Conservation (phyloP, 2,797 vertebrate species). For the Steatocranus sp. region DNA sequence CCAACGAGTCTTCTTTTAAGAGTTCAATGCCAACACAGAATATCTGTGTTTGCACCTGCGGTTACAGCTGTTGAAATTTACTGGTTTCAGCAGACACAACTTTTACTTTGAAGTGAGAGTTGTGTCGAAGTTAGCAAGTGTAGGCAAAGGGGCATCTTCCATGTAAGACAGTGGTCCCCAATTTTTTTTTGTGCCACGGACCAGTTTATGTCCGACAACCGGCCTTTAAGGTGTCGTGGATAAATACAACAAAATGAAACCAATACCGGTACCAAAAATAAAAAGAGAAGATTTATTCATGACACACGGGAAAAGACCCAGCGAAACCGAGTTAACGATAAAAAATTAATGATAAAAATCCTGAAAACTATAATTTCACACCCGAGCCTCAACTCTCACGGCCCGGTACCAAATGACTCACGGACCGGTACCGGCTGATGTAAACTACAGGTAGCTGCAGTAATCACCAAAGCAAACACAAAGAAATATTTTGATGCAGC, state of each 20-base stretch:
- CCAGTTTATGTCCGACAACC: background rate
- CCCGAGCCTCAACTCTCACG: background rate
- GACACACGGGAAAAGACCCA: background rate
- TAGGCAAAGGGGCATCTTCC: background rate
- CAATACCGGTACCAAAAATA: fast-evolving
- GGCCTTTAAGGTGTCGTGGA: background rate
- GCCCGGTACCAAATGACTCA: fast-evolving
- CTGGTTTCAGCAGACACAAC: background rate
- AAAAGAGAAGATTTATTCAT: background rate
- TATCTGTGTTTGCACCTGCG: background rate
- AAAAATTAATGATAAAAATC: background rate
- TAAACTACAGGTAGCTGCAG: background rate
- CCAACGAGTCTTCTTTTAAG: background rate
- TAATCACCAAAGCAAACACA: background rate
- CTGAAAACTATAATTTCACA: background rate
- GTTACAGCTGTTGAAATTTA: background rate
- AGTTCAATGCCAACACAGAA: background rate
- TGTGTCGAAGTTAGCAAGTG: background rate
- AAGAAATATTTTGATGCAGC: background rate
- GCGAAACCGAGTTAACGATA: background rate
- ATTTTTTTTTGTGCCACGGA: fast-evolving
- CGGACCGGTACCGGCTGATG: fast-evolving
- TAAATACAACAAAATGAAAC: background rate
- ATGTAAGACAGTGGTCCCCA: fast-evolving
- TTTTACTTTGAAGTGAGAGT: background rate